Base-by-base conservation (phyloP, 2,888 invertebrate species). In the Phasia obesa region DNA sequence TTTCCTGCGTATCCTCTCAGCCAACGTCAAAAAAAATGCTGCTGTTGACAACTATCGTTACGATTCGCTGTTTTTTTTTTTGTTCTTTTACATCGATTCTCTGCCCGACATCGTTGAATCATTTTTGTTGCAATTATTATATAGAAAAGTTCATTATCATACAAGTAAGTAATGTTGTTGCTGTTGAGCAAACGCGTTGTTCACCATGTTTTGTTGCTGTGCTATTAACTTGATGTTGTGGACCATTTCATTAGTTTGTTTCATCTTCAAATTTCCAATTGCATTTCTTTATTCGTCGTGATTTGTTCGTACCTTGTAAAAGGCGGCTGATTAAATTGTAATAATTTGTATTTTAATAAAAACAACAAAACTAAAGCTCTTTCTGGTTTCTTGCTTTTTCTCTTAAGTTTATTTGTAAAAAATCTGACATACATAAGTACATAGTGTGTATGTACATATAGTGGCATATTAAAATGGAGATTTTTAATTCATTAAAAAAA, bases 281-380 rank as follows among this genome's bases (percentile, higher is more conserved):
- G 86, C 81, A 84, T 86, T 85, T 84, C 79, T 84, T 76, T 80
- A 84, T 78, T 85, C 85, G 81, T 85, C 85, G 86, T 78, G 84
- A 65, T 79, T 84, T 74, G 84, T 81, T 84, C 79, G 80, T 76
- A 31, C 62, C 23, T 47, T 60, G 21, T 57, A 38, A 79, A 76
- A 81, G 71, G 75, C 84, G 82, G 55, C 65, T 69, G 44, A 70
- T 44, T 27, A 27, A 23, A 47, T 35, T n/a, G n/a, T n/a, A n/a
- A n/a, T n/a, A n/a, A n/a, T n/a, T n/a, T n/a, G n/a, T 35, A 35
- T 25, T 59, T 44, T 6, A 59, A 42, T 64, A 47, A 77, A 65
- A 55, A 60, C 44, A 65, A 57, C 57, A 75, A 59, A 38, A n/a
- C n/a, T n/a, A 25, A 19, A 78, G 23, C 25, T 35, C 13, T 74